phyloP scores from a whole-genome alignment of 2,113 vertebrate species.

The Takifugu flavidus region DNA sequence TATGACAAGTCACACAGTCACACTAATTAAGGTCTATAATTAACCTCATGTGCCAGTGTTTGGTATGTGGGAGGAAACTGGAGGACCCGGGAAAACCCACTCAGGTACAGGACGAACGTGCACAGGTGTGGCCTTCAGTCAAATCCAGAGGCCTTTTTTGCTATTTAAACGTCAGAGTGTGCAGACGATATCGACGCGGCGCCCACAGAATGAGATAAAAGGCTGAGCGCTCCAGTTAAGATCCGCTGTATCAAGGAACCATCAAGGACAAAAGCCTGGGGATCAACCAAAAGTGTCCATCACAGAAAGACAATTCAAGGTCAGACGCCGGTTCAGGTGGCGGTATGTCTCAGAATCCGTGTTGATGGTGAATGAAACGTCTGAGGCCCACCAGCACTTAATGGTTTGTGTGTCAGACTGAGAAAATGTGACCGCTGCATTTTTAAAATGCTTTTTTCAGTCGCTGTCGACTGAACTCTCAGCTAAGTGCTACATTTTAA shows the following conservation, averaged over 20 bases:
- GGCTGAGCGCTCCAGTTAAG: slow-evolving; percentile 3
- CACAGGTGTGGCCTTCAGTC: no score
- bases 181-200: no score
- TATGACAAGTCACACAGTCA: no score
- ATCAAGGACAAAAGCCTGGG: slow-evolving; percentile 58
- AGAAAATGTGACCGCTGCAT: not conserved
- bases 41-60: not conserved
- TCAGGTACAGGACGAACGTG: no score
- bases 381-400: slow-evolving; percentile 31
- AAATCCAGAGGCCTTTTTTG: no score
- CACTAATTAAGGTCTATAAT: not conserved
- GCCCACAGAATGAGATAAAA: not conserved
- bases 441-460: not conserved
- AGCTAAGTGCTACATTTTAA: slow-evolving; percentile 8
- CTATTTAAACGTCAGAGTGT: no score
- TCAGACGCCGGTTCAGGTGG: slow-evolving; percentile 54
- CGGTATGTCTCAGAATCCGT: slow-evolving; percentile 41
- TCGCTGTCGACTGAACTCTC: no score
- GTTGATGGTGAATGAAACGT: slow-evolving; percentile 47
- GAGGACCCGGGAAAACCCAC: not conserved
- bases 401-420: slow-evolving; percentile 2
- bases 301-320: slow-evolving; percentile 70
- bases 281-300: slow-evolving; percentile 71
- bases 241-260: slow-evolving; percentile 12
- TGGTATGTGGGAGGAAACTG: not conserved